Conservation (phyloP, 2,113 vertebrate genomes). For the Catharus fuscescens region DNA sequence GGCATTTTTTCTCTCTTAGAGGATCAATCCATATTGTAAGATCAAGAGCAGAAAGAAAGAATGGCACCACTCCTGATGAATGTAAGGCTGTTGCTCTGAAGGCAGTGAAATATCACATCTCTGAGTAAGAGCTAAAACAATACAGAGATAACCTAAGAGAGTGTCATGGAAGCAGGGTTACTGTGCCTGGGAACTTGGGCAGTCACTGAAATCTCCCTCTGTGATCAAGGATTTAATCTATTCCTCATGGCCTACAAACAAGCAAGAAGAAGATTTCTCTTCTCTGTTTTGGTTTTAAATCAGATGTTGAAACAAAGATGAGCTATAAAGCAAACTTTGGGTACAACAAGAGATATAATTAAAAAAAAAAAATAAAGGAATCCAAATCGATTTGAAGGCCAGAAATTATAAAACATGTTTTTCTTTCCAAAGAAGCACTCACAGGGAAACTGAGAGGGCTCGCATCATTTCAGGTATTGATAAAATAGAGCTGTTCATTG, state of each 20-base stretch:
- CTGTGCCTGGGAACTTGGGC: not conserved
- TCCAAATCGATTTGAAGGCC: not conserved
- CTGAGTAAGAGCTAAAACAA: not conserved
- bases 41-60: not conserved
- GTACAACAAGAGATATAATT: not conserved
- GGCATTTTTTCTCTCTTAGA: not conserved
- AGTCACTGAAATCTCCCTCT: not conserved
- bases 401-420: not conserved
- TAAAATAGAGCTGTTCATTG: not conserved
- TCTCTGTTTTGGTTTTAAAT: not conserved
- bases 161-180: not conserved
- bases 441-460: not conserved
- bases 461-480: not conserved
- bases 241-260: not conserved
- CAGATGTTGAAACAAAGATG: not conserved
- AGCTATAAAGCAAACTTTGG: not conserved
- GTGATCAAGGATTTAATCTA: not conserved
- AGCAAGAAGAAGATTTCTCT: not conserved
- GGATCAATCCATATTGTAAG: not conserved
- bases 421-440: not conserved
- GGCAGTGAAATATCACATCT: not conserved
- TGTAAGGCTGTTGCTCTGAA: not conserved
- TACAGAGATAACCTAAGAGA: not conserved
- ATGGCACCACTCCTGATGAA: not conserved
- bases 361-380: not conserved